A percentile compares a stretch with the other conserved stretches of the same genome.
Evolutionary conservation across 2,797 vertebrate genomes (phyloP).

Genomic region (Typhlichthys eigenmanni): DNA sequence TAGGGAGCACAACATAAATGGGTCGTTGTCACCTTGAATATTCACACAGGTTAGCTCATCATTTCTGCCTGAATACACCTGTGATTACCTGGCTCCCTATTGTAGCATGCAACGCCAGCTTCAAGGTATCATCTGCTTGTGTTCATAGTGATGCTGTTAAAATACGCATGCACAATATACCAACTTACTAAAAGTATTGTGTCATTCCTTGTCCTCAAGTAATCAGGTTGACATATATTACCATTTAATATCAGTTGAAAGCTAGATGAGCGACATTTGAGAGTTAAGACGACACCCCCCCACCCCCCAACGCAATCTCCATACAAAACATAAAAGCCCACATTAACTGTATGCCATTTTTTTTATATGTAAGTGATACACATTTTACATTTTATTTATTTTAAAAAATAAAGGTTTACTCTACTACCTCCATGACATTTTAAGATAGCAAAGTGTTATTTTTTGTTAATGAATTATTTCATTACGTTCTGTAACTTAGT

Average conservation of each 20-base stretch:
- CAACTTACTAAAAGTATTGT: neutral
- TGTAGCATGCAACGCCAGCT: slow-evolving; percentile 75
- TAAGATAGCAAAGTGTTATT: too few species aligned
- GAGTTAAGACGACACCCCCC: neutral
- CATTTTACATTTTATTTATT: neutral
- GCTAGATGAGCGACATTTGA: slow-evolving; percentile 35
- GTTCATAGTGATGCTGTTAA: slow-evolving; percentile 55
- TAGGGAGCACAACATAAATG: slow-evolving; percentile 94
- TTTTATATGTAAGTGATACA: neutral
- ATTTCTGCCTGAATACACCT: slow-evolving; percentile 91
- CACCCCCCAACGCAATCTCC: too few species aligned
- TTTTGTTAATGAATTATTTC: too few species aligned
- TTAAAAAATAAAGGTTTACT: neutral
- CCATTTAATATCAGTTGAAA: slow-evolving; percentile 52
- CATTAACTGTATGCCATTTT: too few species aligned
- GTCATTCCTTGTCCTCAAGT: slow-evolving; percentile 43
- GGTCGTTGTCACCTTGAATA: slow-evolving; percentile 95
- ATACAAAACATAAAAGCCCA: neutral
- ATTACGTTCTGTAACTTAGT: neutral
- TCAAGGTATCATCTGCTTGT: slow-evolving; percentile 28
- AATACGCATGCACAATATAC: neutral
- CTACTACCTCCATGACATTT: neutral
- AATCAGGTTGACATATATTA: slow-evolving; percentile 12
- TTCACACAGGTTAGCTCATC: slow-evolving; percentile 93
- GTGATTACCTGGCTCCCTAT: slow-evolving; percentile 92